These are phyloP conservation scores for Peromyscus leucopus DNA, from an alignment of 2,113 vertebrate genomes.

Conservation along the genomic window DNA sequence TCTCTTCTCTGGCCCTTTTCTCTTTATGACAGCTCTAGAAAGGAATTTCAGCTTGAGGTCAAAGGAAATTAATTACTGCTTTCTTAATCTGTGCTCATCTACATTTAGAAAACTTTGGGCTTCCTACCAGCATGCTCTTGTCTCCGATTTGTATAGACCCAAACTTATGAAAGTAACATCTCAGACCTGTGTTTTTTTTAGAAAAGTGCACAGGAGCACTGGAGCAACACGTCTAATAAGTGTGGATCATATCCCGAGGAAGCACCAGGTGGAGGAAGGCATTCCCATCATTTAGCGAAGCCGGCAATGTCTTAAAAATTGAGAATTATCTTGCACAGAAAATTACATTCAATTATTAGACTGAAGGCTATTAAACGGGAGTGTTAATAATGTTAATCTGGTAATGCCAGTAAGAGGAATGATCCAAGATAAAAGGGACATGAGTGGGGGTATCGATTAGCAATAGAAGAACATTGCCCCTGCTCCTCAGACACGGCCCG, in stretches of 20 bases:
- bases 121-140: slow-evolving; percentile 86
- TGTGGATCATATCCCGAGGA: slow-evolving; percentile 44
- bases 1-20: slow-evolving; percentile 94
- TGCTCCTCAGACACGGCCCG: not conserved
- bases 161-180: slow-evolving; percentile 86
- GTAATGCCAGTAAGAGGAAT: slow-evolving; percentile 1
- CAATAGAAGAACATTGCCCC: not conserved
- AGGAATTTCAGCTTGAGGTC: slow-evolving; percentile 91
- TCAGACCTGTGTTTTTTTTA: slow-evolving; percentile 83
- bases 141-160: slow-evolving; percentile 86
- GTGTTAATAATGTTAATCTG: slow-evolving; percentile 66
- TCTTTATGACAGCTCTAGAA: slow-evolving; percentile 95
- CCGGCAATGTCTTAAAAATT: slow-evolving; percentile 58
- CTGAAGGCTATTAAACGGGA: slow-evolving; percentile 54
- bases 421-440: slow-evolving; percentile 45
- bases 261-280: slow-evolving; percentile 57
- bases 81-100: slow-evolving; percentile 92
- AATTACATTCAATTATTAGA: slow-evolving; percentile 63
- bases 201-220: slow-evolving; percentile 81
- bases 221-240: slow-evolving; percentile 75
- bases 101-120: slow-evolving; percentile 90
- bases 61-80: slow-evolving; percentile 94
- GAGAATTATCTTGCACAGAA: slow-evolving; percentile 67
- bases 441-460: not conserved
- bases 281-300: slow-evolving; percentile 44